Base-by-base conservation (phyloP, 1,140 invertebrate genomes). In the Camponotus vicinus region DNA sequence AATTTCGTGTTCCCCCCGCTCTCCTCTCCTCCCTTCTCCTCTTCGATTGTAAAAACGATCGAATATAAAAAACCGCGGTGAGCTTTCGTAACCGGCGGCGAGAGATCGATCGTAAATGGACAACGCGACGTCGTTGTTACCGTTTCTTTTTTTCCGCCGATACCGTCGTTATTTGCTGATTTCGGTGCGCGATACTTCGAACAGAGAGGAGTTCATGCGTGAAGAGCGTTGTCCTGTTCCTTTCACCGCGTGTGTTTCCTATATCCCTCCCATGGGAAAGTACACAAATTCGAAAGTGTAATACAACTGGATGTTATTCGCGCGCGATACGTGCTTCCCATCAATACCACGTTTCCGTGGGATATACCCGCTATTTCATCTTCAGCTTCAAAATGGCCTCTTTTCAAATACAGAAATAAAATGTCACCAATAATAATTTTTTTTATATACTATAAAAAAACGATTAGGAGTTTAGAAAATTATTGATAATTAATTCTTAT, bases 241-340 rank as follows among this genome's bases (percentile, higher is more conserved):
- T 83, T 83, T 83, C 79, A 83, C 79, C 79, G 67, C 55, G 40
- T 49, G 55, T 49, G 40, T 45, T 61, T 32, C 55, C 27, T 27
- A 27, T 83, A 73, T 18, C 55, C 27, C 52, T 40, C 40, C 27
- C n/a, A 83, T 83, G 79, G 79, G 79, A 83, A 83, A 83, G 79
- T 83, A 75, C 79, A 83, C 79, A 83, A 83, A 75, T 83, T 83
- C 79, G 79, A 83, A 83, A 83, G 69, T 75, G 69, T 75, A 75
- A 83, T 75, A 67, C 67, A 37, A 45, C 32, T 75, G 55, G 32
- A 45, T 61, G 4, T 27, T 52, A 69, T 5, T n/a, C 18, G 37
- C 40, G 18, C 49, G 21, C 66, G 8, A 27, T 37, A 61, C 67
- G 37, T n/a, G 27, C 21, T 82, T 82, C 55, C 40, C 67, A 34